Evolutionary conservation across 2,888 invertebrate genomes (phyloP).

Genomic region (Chalcis sispes): DNA sequence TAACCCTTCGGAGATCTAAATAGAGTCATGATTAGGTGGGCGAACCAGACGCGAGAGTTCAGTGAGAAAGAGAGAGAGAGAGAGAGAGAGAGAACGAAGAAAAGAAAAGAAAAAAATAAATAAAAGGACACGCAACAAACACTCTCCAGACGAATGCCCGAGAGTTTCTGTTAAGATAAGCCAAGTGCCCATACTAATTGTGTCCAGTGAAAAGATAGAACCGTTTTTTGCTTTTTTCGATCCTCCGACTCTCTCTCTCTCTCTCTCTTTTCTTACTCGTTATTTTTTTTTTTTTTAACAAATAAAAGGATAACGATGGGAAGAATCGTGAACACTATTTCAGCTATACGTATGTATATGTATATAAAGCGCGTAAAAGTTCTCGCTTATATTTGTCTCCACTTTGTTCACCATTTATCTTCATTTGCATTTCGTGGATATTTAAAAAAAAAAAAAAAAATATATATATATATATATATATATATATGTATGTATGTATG

Average conservation of each 20-base stretch:
- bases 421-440: slow-evolving; percentile 28
- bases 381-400: slow-evolving; percentile 36
- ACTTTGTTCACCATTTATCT: slow-evolving; percentile 46
- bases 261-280: slow-evolving; percentile 4
- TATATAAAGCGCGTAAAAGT: slow-evolving; percentile 16
- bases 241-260: background rate
- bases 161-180: slow-evolving; percentile 59
- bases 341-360: no score
- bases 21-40: slow-evolving; percentile 74
- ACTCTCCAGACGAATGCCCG: slow-evolving; percentile 43
- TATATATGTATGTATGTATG: no score
- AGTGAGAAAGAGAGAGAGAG: slow-evolving; percentile 24
- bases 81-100: slow-evolving; percentile 34
- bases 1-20: slow-evolving; percentile 68
- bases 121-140: no score
- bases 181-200: slow-evolving; percentile 61
- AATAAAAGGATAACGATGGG: no score
- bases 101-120: slow-evolving; percentile 12
- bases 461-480: no score
- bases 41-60: slow-evolving; percentile 42
- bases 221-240: slow-evolving; percentile 49
- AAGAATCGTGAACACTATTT: no score
- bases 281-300: slow-evolving; percentile 1
- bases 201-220: slow-evolving; percentile 56
- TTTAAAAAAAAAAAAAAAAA: slow-evolving; percentile 4